phyloP scores from a whole-genome alignment of 2,113 vertebrate genomes.

The Tamias sibiricus region DNA sequence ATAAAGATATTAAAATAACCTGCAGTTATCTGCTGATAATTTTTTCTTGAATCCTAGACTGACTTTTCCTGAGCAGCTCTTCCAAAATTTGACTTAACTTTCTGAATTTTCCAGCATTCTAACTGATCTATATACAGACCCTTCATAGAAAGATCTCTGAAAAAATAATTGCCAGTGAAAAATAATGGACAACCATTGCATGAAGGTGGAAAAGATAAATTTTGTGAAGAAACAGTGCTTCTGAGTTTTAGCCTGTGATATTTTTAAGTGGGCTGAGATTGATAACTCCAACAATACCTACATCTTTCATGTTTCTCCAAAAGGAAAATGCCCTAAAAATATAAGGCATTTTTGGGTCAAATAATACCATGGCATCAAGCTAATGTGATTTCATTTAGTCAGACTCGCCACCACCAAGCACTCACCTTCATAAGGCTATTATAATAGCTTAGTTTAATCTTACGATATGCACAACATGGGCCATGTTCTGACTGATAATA shows the following conservation, averaged over 20 bases:
- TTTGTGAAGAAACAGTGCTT: background rate
- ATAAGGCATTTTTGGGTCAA: slow-evolving; percentile 46
- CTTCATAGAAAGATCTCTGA: background rate
- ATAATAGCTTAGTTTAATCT: slow-evolving; percentile 72
- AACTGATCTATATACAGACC: background rate
- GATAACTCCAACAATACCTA: slow-evolving; percentile 66
- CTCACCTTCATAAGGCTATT: slow-evolving; percentile 69
- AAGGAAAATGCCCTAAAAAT: slow-evolving; percentile 69
- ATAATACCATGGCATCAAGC: slow-evolving; percentile 55
- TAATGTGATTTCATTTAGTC: slow-evolving; percentile 52
- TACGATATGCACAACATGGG: slow-evolving; percentile 53
- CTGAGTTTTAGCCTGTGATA: slow-evolving; percentile 44
- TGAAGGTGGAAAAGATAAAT: slow-evolving; percentile 21
- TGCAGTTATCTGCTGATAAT: background rate
- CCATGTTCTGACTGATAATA: slow-evolving; percentile 80
- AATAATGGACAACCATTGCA: background rate
- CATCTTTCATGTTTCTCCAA: slow-evolving; percentile 67
- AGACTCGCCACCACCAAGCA: slow-evolving; percentile 68
- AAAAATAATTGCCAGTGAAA: slow-evolving; percentile 22
- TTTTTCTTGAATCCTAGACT: background rate
- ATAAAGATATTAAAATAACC: slow-evolving; percentile 31
- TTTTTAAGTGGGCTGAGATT: slow-evolving; percentile 75
- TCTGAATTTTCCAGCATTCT: background rate
- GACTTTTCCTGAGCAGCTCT: background rate
- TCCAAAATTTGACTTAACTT: slow-evolving; percentile 42